Evolutionary conservation across 2,113 vertebrate genomes (phyloP), one percentile per base, ranked within the genome.

Genomic region (Benthochromis sp.): DNA sequence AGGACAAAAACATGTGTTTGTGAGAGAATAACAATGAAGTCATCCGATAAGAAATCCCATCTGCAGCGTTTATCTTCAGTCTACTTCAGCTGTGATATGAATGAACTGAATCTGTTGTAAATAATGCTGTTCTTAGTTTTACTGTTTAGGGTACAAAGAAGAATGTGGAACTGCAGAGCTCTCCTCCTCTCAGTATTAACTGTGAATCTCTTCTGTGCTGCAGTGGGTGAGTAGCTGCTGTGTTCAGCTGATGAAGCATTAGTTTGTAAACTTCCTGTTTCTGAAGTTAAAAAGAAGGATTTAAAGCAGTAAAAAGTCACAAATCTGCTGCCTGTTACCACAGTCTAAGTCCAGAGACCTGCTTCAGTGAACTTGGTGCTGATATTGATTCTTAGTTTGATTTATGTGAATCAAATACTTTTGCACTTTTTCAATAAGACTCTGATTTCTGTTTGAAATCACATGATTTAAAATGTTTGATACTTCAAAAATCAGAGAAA

Each of bases 291-390:
- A 66, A 66, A n/a, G 61, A 36, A n/a, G 61, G 29, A 66, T 61
- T 31, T 17, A 61, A 31, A 31, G 0, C 53, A 54, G 0, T 12
- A 54, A 54, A 4, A 24, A 0, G 53, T 0, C 1, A 55, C 6
- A 0, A 0, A 55, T 0, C 11, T 27, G 54, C 54, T 57, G 6
- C 17, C 0, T 38, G 61, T 2, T 36, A 36, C 0, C 4, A 17
- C 57, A 17, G 57, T 61, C 29, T 10, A 66, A n/a, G 17, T n/a
- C 31, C 31, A 31, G 1, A 63, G 59, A 7, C 59, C 54, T 3
- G 17, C 1, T 61, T 61, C 57, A 61, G 9, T 19, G 29, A 11
- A 63, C 29, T 34, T 11, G 9, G 57, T 19, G 57, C 57, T 1
- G 16, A 61, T 19, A 61, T 4, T 61, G 57, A 61, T 61, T 34